Conservation (phyloP, 2,888 invertebrate genomes). For the Eristalinus aeneus region DNA sequence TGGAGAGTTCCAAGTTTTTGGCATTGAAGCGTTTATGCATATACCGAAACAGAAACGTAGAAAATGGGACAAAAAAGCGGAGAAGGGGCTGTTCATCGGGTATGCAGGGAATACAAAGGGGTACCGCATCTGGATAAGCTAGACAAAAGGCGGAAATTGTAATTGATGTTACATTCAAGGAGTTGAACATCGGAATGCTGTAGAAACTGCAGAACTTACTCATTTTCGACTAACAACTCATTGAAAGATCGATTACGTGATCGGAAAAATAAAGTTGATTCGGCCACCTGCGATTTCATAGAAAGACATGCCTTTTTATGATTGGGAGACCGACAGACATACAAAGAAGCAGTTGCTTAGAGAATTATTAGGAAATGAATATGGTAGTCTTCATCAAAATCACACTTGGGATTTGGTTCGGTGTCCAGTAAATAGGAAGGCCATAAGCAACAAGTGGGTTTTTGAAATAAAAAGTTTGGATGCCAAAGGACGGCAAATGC, state of each 20-base stretch:
- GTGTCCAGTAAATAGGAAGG: constrained; percentile 54
- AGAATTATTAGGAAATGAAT: constrained; percentile 16
- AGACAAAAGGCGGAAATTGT: constrained; percentile 12
- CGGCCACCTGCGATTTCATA: neutral
- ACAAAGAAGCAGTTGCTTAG: constrained; percentile 49
- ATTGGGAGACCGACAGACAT: constrained; percentile 47
- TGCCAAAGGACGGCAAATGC: constrained; percentile 29
- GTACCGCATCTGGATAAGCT: constrained; percentile 61
- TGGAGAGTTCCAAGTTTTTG: constrained; percentile 72
- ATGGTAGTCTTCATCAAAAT: constrained; percentile 58
- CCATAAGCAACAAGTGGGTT: constrained; percentile 73
- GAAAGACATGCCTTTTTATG: neutral
- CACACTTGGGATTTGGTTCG: constrained; percentile 59
- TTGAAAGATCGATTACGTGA: neutral
- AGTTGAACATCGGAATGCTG: neutral
- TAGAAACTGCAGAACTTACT: no score
- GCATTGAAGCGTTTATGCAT: constrained; percentile 64
- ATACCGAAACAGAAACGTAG: constrained; percentile 74
- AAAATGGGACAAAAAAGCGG: constrained; percentile 75
- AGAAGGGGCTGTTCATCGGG: constrained; percentile 69
- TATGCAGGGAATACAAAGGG: constrained; percentile 75
- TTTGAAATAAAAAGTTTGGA: constrained; percentile 72
- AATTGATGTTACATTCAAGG: constrained; percentile 23
- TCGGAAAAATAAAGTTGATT: neutral
- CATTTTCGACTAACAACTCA: neutral